Percentiles rank a stretch among this genome's conserved stretches.
Conservation (phyloP, 2,888 invertebrate species). For the Drosophila robusta region DNA sequence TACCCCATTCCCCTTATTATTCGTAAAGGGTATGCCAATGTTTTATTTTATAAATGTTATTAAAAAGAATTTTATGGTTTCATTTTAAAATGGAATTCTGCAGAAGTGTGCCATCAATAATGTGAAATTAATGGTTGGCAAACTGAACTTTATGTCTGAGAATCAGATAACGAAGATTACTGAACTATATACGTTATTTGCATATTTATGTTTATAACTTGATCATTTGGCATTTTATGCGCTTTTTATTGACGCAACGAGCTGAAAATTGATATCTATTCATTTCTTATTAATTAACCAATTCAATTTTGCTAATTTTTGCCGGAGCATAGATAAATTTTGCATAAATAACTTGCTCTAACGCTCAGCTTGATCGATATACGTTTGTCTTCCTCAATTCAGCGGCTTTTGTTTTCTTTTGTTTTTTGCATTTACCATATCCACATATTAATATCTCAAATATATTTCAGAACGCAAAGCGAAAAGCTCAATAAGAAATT, state of each 20-base stretch:
- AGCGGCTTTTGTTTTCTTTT: constrained; percentile 32
- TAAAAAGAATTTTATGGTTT: constrained; percentile 33
- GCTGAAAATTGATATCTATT: constrained; percentile 53
- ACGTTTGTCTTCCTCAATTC: constrained; percentile 65
- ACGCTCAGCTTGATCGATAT: constrained; percentile 59
- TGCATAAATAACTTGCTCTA: constrained; percentile 42
- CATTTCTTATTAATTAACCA: constrained; percentile 59
- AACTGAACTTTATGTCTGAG: constrained; percentile 31
- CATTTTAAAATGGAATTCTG: constrained; percentile 38
- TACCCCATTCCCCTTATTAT: not conserved
- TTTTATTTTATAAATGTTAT: constrained; percentile 14
- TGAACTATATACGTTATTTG: constrained; percentile 34
- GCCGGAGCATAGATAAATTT: constrained; percentile 49
- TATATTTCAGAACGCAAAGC: constrained; percentile 21
- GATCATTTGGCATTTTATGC: constrained; percentile 46
- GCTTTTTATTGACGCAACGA: constrained; percentile 30
- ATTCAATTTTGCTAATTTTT: constrained; percentile 48
- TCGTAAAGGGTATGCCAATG: constrained; percentile 12
- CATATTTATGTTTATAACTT: constrained; percentile 54
- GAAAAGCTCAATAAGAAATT: constrained; percentile 38
- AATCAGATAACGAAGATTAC: constrained; percentile 30
- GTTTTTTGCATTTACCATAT: constrained; percentile 22
- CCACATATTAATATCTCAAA: constrained; percentile 20
- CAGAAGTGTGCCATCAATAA: constrained; percentile 52
- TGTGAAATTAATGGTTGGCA: constrained; percentile 48